Evolutionary conservation across 1,140 invertebrate species (phyloP), one percentile per base, ranked within the genome.

Genomic region (Bombus superbus): DNA sequence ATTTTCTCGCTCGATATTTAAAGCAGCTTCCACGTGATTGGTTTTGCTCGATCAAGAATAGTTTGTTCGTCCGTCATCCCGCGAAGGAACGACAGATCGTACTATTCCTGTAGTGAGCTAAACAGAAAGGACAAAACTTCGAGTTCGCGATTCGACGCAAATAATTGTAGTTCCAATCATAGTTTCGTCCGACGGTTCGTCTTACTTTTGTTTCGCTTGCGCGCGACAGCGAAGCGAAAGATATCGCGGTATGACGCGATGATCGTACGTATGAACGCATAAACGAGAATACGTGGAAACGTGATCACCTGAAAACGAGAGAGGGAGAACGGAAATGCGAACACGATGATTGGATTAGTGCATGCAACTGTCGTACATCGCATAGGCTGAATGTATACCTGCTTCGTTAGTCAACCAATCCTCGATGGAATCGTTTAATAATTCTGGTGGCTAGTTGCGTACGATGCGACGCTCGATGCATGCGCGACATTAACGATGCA

Each of bases 371-470:
- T 35, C 32, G 22, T 72, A 57, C 4, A 9, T 40, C 35, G 59
- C 11, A 57, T 32, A n/a, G 35, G 28, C 44, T 28, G 83, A 64
- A 44, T 35, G 42, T 78, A 75, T 81, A 47, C 53, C 44, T 68
- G 32, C 28, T 53, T 86, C 69, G 79, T 88, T 88, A 88, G 83
- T 88, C 53, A 86, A 86, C 79, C 87, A 47, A 79, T 88, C 86
- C 79, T 75, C 44, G 40, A 77, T 80, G 35, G 47, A 69, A 83
- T 83, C 85, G 81, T 64, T 69, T 62, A 81, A 85, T 57, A 38
- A 71, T 47, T 59, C 79, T 42, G 59, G 62, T 42, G 59, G 62
- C 75, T 42, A 22, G 69, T 44, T 66, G 44, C 35, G 47, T 78
- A 62, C 76, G 40, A 68, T 44, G 73, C 66, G 66, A 53, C 47